Conservation (phyloP, 2,888 invertebrate species). For the Phytoseiulus persimilis region DNA sequence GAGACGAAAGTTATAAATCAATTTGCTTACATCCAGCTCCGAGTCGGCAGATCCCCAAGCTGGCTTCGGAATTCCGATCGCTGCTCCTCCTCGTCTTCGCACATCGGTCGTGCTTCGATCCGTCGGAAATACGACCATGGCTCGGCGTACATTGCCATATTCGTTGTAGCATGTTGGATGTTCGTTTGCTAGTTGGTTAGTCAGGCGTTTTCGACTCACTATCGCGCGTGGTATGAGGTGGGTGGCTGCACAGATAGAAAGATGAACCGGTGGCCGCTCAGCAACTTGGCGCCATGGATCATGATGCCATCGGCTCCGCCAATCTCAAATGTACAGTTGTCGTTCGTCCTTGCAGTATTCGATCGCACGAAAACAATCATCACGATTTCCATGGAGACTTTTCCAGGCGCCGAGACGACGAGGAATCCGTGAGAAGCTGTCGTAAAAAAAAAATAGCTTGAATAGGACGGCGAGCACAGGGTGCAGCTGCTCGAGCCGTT, state of each 20-base stretch:
- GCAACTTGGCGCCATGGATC: neutral
- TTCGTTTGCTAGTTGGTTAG: neutral
- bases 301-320: neutral
- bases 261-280: neutral
- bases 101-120: neutral
- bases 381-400: neutral
- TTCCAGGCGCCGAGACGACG: neutral
- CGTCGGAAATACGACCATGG: neutral
- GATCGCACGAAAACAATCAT: neutral
- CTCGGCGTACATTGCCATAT: neutral
- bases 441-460: neutral
- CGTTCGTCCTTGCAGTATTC: neutral
- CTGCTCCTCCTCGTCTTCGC: neutral
- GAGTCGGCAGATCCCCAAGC: neutral
- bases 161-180: neutral
- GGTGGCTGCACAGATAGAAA: neutral
- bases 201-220: neutral
- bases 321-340: neutral
- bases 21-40: neutral
- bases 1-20: conserved; percentile 5
- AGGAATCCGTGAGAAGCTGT: neutral
- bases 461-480: too few relatives aligned
- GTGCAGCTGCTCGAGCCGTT: too few relatives aligned
- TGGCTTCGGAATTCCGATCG: neutral
- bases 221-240: neutral